Conservation (phyloP, 2,113 vertebrate genomes). For the Marcusenius ussheri region DNA sequence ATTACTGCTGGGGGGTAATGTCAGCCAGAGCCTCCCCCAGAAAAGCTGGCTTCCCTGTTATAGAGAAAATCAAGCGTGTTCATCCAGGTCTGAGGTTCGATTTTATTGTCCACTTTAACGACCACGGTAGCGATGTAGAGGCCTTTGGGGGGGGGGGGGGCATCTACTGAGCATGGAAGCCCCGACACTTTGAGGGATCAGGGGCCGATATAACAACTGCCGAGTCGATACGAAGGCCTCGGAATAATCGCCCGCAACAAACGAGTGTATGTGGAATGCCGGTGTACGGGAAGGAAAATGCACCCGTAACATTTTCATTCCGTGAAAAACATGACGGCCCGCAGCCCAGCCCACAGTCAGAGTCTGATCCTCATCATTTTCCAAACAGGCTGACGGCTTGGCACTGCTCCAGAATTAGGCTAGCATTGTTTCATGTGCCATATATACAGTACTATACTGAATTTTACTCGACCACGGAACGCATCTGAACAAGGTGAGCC, state of each 20-base stretch:
- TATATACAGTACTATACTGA: background rate
- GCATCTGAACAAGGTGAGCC: background rate
- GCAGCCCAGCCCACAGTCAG: background rate
- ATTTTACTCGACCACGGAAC: background rate
- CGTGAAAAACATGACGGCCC: background rate
- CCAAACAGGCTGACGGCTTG: background rate
- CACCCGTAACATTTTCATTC: background rate
- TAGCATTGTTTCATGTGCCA: background rate
- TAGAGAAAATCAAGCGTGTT: slow-evolving; percentile 15
- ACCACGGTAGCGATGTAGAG: background rate
- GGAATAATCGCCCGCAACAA: background rate
- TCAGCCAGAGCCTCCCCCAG: background rate
- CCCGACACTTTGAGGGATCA: background rate
- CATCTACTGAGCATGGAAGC: background rate
- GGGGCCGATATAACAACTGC: background rate
- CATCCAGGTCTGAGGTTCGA: background rate
- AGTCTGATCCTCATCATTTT: background rate
- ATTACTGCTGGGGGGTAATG: background rate
- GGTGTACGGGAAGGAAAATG: background rate
- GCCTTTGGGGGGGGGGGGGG: background rate
- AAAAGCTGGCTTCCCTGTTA: slow-evolving; percentile 1
- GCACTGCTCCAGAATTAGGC: background rate
- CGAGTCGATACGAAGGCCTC: background rate
- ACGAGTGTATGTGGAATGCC: background rate
- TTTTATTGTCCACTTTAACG: slow-evolving; percentile 9